Evolutionary conservation across 2,113 vertebrate species (phyloP).

Genomic region (Australoheros scitulus): DNA sequence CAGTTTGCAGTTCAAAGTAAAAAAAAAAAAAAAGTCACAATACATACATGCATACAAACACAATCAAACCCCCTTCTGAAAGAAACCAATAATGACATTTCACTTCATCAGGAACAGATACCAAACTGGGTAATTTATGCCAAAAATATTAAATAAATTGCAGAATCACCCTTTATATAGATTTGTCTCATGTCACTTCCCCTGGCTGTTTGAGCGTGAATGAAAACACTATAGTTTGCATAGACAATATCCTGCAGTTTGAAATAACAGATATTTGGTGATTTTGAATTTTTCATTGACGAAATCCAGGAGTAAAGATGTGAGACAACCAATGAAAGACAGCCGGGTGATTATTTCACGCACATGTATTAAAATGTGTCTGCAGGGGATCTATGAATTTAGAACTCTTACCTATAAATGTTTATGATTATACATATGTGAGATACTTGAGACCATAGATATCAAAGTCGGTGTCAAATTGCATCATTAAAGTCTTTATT

Average conservation of each 20-base stretch:
- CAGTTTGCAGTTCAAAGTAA: neutral
- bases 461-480: conserved; percentile 10
- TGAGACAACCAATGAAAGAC: neutral
- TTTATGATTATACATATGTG: conserved; percentile 17
- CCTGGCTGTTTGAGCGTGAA: neutral
- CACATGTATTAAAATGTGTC: neutral
- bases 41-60: neutral
- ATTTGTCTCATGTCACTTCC: neutral
- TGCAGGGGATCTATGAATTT: neutral
- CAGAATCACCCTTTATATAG: neutral
- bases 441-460: neutral
- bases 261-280: neutral
- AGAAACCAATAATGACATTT: neutral
- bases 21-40: neutral
- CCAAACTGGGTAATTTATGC: neutral
- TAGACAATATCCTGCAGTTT: neutral
- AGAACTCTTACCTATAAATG: neutral
- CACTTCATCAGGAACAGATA: neutral
- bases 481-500: conserved; percentile 25
- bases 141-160: neutral
- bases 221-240: neutral
- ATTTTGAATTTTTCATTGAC: neutral
- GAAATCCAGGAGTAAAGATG: neutral
- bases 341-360: neutral
- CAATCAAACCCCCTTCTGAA: neutral